These are phyloP conservation scores for Eretmochelys imbricata DNA, from an alignment of 2,113 vertebrate genomes.

Conservation along the genomic window DNA sequence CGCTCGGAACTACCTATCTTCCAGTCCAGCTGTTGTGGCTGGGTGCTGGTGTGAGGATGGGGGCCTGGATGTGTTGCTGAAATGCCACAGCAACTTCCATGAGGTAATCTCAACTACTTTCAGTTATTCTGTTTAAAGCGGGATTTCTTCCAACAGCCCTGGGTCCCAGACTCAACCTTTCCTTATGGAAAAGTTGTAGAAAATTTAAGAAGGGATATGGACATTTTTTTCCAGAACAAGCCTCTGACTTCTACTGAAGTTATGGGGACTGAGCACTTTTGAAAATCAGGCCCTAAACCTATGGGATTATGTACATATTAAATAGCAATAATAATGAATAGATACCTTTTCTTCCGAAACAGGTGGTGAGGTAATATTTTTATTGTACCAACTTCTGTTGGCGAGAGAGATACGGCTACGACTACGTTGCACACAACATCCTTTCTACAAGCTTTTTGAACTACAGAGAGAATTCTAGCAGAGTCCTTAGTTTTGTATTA, in stretches of 20 bases:
- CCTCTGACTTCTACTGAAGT: neutral
- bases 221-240: neutral
- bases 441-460: neutral
- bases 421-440: neutral
- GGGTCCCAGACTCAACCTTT: neutral
- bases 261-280: neutral
- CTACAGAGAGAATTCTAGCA: neutral
- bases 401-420: neutral
- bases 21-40: fast-evolving
- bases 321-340: neutral
- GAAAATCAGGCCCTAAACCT: neutral
- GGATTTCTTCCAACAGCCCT: neutral
- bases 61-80: neutral
- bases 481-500: neutral
- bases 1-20: neutral
- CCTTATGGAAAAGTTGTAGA: neutral
- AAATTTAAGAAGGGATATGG: neutral
- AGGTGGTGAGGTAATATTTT: neutral
- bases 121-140: neutral
- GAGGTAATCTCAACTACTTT: neutral
- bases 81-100: neutral
- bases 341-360: neutral
- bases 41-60: neutral
- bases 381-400: neutral
- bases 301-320: neutral